Evolutionary conservation across 2,113 vertebrate species (phyloP).

Genomic region (Beaufortia kweichowensis): DNA sequence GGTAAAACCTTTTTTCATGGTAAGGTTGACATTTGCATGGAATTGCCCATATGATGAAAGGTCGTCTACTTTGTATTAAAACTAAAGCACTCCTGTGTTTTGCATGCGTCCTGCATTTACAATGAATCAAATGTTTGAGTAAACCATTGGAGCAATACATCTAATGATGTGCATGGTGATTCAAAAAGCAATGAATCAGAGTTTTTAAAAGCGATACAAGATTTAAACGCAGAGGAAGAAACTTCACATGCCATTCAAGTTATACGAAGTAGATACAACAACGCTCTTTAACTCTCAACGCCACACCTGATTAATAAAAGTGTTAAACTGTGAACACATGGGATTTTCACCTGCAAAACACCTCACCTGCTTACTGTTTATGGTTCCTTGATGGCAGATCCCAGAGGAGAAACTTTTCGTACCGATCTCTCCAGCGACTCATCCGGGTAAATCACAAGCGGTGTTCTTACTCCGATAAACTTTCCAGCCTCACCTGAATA

Average conservation of each 20-base stretch:
- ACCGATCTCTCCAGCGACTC: slow-evolving; percentile 24
- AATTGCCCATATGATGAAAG: too few species aligned
- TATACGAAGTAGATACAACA: neutral
- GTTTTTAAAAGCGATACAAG: too few species aligned
- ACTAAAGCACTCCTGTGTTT: too few species aligned
- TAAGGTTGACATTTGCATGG: too few species aligned
- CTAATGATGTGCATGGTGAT: too few species aligned
- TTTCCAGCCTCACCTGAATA: neutral
- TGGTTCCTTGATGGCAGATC: slow-evolving; percentile 19
- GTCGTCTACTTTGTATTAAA: too few species aligned
- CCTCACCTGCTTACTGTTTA: slow-evolving; percentile 44
- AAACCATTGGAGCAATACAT: too few species aligned
- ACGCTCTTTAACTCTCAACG: neutral
- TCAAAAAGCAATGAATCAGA: too few species aligned
- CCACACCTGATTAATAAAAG: slow-evolving; percentile 19
- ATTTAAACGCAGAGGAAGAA: too few species aligned
- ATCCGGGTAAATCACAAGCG: slow-evolving; percentile 15
- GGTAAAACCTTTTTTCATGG: too few species aligned
- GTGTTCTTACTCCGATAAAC: neutral
- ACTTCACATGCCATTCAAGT: too few species aligned
- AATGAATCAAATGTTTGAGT: neutral
- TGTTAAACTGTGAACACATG: slow-evolving; percentile 42
- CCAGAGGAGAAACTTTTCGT: slow-evolving; percentile 9
- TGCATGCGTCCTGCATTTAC: too few species aligned
- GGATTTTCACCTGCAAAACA: slow-evolving; percentile 31